Evolutionary conservation across 2,797 vertebrate genomes (phyloP).

Genomic region (Columba guinea): DNA sequence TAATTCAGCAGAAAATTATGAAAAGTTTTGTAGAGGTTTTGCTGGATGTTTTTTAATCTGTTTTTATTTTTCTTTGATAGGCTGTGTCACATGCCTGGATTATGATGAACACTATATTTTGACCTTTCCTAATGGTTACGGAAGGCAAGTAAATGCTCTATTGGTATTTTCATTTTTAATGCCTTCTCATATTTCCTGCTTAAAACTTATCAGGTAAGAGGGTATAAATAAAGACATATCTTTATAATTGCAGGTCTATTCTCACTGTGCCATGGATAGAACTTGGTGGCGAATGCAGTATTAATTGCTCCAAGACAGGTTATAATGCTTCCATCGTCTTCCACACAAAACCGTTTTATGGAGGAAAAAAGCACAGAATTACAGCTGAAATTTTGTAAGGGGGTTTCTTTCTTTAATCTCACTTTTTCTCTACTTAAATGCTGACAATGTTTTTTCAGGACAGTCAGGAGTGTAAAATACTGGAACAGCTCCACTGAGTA

Average conservation of each 20-base stretch:
- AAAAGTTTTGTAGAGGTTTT: background rate
- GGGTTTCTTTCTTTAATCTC: background rate
- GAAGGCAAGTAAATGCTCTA: constrained; percentile 81
- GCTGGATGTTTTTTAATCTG: background rate
- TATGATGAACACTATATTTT: constrained; percentile 98
- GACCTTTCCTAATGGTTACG: constrained; percentile 97
- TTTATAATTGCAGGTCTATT: constrained; percentile 87
- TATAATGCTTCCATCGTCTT: constrained; percentile 95
- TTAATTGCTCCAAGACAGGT: constrained; percentile 95
- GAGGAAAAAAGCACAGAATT: constrained; percentile 97
- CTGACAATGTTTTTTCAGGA: background rate
- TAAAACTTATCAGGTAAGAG: background rate
- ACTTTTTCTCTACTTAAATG: background rate
- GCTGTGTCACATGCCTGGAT: constrained; percentile 96
- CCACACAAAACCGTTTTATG: constrained; percentile 99
- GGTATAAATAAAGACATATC: background rate
- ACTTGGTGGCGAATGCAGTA: constrained; percentile 95
- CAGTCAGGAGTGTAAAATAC: background rate
- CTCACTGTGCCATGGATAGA: constrained; percentile 99
- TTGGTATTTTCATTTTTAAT: background rate
- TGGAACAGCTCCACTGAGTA: background rate
- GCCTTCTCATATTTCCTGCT: background rate
- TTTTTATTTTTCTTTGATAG: constrained; percentile 70
- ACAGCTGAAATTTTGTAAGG: constrained; percentile 98
- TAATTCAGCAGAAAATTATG: background rate